Percentiles rank a stretch among this genome's conserved stretches.
Evolutionary conservation across 2,888 invertebrate species (phyloP).

Genomic region (Chelonus formosanus): DNA sequence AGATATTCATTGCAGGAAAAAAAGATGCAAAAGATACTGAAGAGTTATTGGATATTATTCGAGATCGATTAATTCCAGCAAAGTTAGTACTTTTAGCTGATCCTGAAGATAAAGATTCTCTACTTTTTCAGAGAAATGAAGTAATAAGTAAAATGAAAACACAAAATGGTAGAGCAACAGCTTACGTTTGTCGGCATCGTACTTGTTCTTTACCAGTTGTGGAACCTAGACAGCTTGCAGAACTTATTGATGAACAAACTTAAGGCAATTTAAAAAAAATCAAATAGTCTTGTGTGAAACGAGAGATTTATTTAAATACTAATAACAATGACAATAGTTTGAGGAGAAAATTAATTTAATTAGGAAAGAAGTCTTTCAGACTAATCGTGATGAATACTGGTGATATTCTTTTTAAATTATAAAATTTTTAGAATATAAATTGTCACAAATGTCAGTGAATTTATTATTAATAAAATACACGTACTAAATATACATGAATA

Average conservation of each 20-base stretch:
- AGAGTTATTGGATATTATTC: conserved; percentile 73
- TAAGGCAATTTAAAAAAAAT: neutral
- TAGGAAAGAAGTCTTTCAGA: neutral
- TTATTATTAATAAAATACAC: neutral
- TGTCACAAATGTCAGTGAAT: too few relatives aligned
- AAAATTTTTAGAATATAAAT: neutral
- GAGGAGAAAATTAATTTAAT: neutral
- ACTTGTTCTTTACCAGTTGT: conserved; percentile 80
- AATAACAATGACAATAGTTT: neutral
- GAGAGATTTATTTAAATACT: neutral
- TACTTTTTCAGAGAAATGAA: conserved; percentile 63
- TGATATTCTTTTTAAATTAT: conserved; percentile 10
- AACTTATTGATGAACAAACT: conserved; percentile 66
- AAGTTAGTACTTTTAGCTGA: conserved; percentile 75
- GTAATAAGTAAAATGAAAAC: conserved; percentile 68
- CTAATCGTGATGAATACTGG: conserved; percentile 5
- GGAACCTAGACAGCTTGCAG: conserved; percentile 72
- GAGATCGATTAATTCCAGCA: conserved; percentile 74
- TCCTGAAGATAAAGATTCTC: conserved; percentile 63
- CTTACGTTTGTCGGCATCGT: conserved; percentile 81
- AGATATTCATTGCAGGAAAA: conserved; percentile 77
- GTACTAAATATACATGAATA: neutral
- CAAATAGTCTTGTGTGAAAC: neutral
- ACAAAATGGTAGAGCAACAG: conserved; percentile 73
- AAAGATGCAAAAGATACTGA: conserved; percentile 73